These are phyloP conservation scores for Nyctibius grandis DNA, from an alignment of 2,797 vertebrate species.

Conservation along the genomic window DNA sequence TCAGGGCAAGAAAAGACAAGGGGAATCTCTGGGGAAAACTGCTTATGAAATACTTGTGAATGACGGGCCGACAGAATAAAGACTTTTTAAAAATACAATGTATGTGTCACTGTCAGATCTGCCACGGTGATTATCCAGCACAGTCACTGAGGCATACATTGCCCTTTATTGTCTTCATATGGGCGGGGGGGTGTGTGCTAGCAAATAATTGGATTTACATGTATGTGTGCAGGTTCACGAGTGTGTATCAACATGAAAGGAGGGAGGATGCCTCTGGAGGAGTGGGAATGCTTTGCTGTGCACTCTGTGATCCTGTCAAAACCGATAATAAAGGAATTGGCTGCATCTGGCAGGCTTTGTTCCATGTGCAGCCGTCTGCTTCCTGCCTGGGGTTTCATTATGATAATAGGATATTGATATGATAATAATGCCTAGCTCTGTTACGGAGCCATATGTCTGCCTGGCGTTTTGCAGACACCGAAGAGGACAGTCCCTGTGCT, in stretches of 20 bases:
- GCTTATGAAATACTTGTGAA: not conserved
- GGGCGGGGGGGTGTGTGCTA: not conserved
- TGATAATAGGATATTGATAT: not conserved
- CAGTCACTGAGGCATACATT: fast-evolving
- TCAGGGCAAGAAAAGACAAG: not conserved
- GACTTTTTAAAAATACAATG: not conserved
- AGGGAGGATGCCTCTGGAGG: not conserved
- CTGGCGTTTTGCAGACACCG: not conserved
- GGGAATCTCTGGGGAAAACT: not conserved
- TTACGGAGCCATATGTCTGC: not conserved
- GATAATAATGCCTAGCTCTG: not conserved
- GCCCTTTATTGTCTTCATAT: not conserved
- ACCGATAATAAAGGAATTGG: not conserved
- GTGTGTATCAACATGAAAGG: not conserved
- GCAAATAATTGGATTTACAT: not conserved
- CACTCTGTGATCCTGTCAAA: not conserved
- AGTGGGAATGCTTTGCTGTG: not conserved
- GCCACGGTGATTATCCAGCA: not conserved
- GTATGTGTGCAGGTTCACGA: fast-evolving
- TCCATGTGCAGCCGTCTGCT: not conserved
- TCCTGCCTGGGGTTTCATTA: not conserved
- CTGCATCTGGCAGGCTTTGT: not conserved
- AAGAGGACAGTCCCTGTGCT: not conserved
- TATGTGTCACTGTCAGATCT: not conserved
- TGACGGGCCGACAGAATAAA: fast-evolving